phyloP scores from a whole-genome alignment of 2,888 invertebrate genomes.

The Diarsia brunnea region DNA sequence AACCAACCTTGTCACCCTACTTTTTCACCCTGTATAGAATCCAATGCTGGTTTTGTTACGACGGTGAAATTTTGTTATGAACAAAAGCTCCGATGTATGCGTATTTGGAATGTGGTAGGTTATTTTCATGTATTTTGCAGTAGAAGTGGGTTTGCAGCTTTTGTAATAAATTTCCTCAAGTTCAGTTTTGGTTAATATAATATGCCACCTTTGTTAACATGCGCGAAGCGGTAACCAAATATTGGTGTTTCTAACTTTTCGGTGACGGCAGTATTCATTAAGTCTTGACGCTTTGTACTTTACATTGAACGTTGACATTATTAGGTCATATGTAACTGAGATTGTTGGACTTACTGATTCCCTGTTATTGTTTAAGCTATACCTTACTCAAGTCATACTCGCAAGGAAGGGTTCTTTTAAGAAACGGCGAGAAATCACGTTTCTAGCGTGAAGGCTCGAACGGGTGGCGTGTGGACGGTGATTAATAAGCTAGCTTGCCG shows the following conservation, averaged over 20 bases:
- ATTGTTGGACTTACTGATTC: conserved; percentile 20
- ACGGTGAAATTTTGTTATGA: accelerated
- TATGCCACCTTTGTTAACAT: conserved; percentile 84
- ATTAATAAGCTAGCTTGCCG: too few relatives aligned
- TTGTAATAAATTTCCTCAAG: conserved; percentile 82
- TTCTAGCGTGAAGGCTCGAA: too few relatives aligned
- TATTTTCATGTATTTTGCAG: conserved; percentile 13
- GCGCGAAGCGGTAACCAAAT: conserved; percentile 80
- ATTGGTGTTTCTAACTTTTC: conserved; percentile 81
- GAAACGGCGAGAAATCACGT: not conserved
- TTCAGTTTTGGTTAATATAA: conserved; percentile 83
- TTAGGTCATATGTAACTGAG: conserved; percentile 41
- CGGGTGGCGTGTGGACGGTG: too few relatives aligned
- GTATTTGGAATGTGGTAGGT: not conserved
- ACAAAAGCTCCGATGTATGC: conserved; percentile 23
- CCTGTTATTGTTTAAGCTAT: not conserved
- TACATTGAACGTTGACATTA: conserved; percentile 37
- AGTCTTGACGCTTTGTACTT: conserved; percentile 63
- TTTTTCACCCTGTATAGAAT: not conserved
- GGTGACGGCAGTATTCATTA: conserved; percentile 73
- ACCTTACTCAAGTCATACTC: not conserved
- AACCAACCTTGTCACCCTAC: conserved; percentile 37
- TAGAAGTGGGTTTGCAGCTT: conserved; percentile 73
- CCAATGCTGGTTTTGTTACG: conserved; percentile 31
- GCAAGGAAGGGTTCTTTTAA: not conserved